phyloP scores from a whole-genome alignment of 2,113 vertebrate genomes.

The Ceyx margarethae region DNA sequence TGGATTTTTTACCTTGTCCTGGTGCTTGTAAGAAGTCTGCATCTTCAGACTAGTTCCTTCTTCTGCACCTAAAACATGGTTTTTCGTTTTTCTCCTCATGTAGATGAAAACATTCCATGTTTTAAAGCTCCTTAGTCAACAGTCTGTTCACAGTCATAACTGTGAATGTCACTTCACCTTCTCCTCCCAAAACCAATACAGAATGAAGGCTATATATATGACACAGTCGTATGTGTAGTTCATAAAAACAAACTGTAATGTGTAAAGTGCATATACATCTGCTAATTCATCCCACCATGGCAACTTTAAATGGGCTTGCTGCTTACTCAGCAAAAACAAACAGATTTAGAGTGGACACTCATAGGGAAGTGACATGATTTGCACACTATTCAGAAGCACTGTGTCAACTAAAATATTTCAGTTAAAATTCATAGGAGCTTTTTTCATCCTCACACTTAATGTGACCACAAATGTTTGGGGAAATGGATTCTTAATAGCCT shows the following conservation, averaged over 20 bases:
- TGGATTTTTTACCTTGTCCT: neutral
- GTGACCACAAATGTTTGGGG: neutral
- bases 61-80: neutral
- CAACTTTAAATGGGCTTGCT: neutral
- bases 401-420: neutral
- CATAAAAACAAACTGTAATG: neutral
- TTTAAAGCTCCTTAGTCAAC: neutral
- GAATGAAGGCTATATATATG: neutral
- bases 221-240: neutral
- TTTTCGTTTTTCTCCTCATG: neutral
- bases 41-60: neutral
- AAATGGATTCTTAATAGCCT: neutral
- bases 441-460: neutral
- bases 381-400: neutral
- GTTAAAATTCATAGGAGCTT: neutral
- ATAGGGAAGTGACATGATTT: neutral
- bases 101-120: neutral
- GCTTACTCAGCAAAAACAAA: neutral
- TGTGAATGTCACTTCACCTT: neutral
- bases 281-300: neutral
- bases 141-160: neutral
- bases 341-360: neutral
- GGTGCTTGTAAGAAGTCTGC: neutral
- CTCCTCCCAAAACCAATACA: neutral
- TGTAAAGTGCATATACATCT: neutral